Conservation (phyloP, 1,140 invertebrate genomes). For the Drosophila ogumai region DNA sequence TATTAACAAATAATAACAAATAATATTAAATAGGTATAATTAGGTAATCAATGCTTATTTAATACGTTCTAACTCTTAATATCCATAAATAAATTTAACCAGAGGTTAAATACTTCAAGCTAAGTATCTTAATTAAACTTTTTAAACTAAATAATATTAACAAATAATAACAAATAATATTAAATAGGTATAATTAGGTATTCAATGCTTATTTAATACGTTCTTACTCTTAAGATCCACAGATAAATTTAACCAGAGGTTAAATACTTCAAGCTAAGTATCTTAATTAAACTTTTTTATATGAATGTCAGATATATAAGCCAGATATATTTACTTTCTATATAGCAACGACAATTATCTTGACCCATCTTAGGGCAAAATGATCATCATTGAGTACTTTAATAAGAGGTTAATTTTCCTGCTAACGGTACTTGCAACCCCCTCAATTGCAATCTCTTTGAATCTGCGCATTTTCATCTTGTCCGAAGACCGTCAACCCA, state of each 20-base stretch:
- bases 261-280: not conserved
- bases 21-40: too few relatives aligned
- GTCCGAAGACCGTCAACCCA: not conserved
- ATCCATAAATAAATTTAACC: too few relatives aligned
- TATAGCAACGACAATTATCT: not conserved
- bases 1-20: too few relatives aligned
- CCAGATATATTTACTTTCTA: not conserved
- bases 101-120: too few relatives aligned
- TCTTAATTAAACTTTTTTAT: not conserved
- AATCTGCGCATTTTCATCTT: conserved; percentile 11
- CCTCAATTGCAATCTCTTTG: not conserved
- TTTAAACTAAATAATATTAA: too few relatives aligned
- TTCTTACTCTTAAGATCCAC: not conserved
- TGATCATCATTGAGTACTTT: not conserved
- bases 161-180: not conserved
- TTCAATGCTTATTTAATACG: not conserved
- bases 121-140: too few relatives aligned
- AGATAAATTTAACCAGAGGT: not conserved
- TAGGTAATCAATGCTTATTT: too few relatives aligned
- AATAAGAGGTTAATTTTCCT: not conserved
- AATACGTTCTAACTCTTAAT: too few relatives aligned
- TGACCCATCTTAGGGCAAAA: too few relatives aligned
- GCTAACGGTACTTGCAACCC: not conserved
- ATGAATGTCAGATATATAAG: not conserved
- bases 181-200: not conserved